A percentile compares a stretch with the other conserved stretches of the same genome.
phyloP scores from a whole-genome alignment of 2,113 vertebrate species.

The Rhegmatorhina hoffmannsi region DNA sequence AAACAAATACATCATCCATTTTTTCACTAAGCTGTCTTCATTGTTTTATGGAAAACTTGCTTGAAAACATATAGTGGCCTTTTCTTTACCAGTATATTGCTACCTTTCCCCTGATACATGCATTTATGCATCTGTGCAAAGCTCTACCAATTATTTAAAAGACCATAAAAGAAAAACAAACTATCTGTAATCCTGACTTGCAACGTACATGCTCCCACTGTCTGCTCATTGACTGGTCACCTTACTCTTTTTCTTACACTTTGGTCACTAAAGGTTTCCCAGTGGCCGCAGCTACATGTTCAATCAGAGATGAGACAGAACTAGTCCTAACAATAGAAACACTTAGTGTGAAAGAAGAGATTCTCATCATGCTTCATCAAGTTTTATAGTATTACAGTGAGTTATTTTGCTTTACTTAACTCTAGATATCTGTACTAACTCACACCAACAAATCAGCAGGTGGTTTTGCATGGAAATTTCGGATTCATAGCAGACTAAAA shows the following conservation, averaged over 20 bases:
- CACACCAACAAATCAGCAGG: neutral
- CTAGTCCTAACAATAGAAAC: neutral
- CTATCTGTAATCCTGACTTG: neutral
- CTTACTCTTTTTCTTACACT: accelerated
- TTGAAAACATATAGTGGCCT: neutral
- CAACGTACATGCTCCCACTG: neutral
- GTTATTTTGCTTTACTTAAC: neutral
- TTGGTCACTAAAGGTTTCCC: neutral
- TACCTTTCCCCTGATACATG: neutral
- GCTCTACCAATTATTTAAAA: neutral
- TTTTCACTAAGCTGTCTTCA: neutral
- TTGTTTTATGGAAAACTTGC: neutral
- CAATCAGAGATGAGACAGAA: neutral
- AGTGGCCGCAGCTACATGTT: neutral
- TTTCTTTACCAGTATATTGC: neutral
- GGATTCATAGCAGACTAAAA: neutral
- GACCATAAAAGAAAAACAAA: neutral
- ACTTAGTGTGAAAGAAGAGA: neutral
- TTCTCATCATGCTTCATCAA: neutral
- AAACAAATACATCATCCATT: neutral
- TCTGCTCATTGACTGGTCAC: neutral
- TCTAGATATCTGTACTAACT: neutral
- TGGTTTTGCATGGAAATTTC: neutral
- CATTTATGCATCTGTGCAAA: neutral
- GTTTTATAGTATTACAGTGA: neutral